Conservation (phyloP, 2,888 invertebrate genomes). For the Plebejus anna region DNA sequence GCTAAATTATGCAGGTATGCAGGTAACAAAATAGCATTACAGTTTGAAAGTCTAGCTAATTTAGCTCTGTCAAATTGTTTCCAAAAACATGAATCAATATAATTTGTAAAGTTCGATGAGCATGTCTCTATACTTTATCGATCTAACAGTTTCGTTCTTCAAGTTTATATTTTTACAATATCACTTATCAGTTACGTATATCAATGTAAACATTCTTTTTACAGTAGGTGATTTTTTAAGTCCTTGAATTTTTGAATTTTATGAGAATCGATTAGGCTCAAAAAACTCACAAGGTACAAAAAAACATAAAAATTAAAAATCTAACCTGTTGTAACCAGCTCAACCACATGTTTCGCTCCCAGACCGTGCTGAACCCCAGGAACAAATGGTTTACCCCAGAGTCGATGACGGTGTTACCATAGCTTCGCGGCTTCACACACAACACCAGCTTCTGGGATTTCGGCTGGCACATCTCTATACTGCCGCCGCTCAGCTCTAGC, state of each 20-base stretch:
- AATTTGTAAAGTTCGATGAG: background rate
- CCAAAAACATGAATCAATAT: background rate
- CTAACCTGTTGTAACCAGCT: conserved; percentile 82
- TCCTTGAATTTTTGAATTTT: background rate
- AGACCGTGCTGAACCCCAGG: conserved; percentile 82
- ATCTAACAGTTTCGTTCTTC: background rate
- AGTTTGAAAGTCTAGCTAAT: background rate
- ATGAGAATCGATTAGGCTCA: background rate
- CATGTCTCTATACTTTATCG: background rate
- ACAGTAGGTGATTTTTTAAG: no score
- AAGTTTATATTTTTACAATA: background rate
- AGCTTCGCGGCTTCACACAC: conserved; percentile 67
- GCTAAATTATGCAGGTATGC: no score
- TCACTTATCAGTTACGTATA: no score
- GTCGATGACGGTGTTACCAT: conserved; percentile 57
- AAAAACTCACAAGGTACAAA: background rate
- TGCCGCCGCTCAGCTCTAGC: conserved; percentile 67
- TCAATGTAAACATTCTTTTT: no score
- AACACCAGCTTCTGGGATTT: conserved; percentile 69
- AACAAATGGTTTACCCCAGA: conserved; percentile 76
- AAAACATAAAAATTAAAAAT: conserved; percentile 27
- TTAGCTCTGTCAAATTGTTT: no score
- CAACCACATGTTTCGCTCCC: conserved; percentile 84
- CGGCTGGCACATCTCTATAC: conserved; percentile 65
- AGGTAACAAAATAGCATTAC: background rate